Percentiles rank a stretch among this genome's conserved stretches.
Evolutionary conservation across 2,888 invertebrate species (phyloP).

Genomic region (Aporophyla lueneburgensis): DNA sequence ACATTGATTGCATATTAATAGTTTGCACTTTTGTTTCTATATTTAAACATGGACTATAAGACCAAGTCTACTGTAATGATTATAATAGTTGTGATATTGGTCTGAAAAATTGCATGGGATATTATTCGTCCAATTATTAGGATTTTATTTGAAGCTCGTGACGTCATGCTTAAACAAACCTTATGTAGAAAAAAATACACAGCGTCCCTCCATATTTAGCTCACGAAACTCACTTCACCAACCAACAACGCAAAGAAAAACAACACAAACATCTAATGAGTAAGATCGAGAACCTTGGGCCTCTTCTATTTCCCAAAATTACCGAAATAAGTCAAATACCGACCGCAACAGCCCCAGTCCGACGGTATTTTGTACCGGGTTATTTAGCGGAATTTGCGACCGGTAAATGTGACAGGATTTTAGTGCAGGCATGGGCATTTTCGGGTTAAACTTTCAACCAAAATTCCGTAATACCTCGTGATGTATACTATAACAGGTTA

Average conservation of each 20-base stretch:
- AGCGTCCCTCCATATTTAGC: not conserved
- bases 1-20: not conserved
- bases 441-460: constrained; percentile 59
- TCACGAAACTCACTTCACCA: not conserved
- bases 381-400: constrained; percentile 71
- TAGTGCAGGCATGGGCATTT: constrained; percentile 67
- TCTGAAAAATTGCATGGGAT: not conserved
- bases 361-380: constrained; percentile 66
- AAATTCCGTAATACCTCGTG: constrained; percentile 51
- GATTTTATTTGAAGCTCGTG: too few species aligned
- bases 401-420: constrained; percentile 73
- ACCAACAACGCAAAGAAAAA: constrained; percentile 22
- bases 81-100: not conserved
- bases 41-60: not conserved
- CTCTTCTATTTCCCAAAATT: constrained; percentile 39
- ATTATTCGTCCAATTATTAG: too few species aligned
- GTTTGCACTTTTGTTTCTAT: not conserved
- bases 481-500: constrained; percentile 36
- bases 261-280: constrained; percentile 55
- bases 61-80: not conserved
- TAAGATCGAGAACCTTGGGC: constrained; percentile 44
- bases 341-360: constrained; percentile 54
- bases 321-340: constrained; percentile 63
- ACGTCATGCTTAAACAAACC: not conserved
- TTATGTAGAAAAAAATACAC: not conserved